A percentile compares a stretch with the other conserved stretches of the same genome.
Conservation (phyloP, 2,797 vertebrate genomes). For the Phaenicophaeus curvirostris region DNA sequence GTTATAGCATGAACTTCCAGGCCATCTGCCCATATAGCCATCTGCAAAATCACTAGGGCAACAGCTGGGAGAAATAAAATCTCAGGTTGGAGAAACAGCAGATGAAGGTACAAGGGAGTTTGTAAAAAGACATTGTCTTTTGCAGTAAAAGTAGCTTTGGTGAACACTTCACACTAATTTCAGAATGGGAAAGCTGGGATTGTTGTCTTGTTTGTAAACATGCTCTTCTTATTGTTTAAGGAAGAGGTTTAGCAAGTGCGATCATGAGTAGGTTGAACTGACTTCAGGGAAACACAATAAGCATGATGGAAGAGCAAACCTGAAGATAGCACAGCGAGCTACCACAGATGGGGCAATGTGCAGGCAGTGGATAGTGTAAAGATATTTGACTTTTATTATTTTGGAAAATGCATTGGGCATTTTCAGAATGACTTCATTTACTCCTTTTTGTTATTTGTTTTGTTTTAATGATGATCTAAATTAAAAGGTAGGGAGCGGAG, state of each 20-base stretch:
- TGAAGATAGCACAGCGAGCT: neutral
- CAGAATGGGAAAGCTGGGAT: neutral
- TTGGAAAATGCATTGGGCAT: neutral
- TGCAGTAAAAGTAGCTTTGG: neutral
- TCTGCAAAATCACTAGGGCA: conserved; percentile 46
- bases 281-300: neutral
- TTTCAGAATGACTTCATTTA: neutral
- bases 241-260: neutral
- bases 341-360: neutral
- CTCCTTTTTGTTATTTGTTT: neutral
- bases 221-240: neutral
- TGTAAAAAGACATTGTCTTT: neutral
- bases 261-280: neutral
- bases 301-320: neutral
- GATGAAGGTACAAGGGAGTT: neutral
- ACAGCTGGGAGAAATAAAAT: conserved; percentile 18
- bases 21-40: conserved; percentile 30
- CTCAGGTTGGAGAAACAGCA: neutral
- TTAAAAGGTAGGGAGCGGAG: neutral
- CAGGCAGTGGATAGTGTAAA: neutral
- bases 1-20: conserved; percentile 21
- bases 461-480: neutral
- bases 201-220: neutral
- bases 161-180: neutral
- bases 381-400: neutral